Percentiles rank a stretch among this genome's conserved stretches.
phyloP scores from a whole-genome alignment of 2,888 invertebrate species.

The Odontothrips loti region DNA sequence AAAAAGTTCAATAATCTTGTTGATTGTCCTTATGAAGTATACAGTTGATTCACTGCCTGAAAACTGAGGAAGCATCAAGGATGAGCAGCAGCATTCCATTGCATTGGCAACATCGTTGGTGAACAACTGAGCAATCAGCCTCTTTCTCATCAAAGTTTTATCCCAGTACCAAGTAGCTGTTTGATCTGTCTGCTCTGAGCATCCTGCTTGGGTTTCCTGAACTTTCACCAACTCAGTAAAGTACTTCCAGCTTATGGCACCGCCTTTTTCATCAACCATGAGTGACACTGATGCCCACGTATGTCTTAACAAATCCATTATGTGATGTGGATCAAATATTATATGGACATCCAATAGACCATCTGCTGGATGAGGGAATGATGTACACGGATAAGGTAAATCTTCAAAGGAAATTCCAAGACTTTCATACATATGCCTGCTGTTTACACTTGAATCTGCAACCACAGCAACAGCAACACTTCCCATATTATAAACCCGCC shows the following conservation, averaged over 20 bases:
- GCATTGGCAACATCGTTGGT: background rate
- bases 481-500: slow-evolving; percentile 4
- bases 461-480: background rate
- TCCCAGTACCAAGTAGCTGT: slow-evolving; percentile 14
- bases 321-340: background rate
- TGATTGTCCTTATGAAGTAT: background rate
- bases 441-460: background rate
- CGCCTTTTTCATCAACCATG: slow-evolving; percentile 9
- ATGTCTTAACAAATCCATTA: background rate
- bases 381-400: background rate
- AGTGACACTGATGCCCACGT: background rate
- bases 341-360: background rate
- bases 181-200: background rate
- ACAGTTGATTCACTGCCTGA: background rate
- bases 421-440: background rate
- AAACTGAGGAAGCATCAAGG: slow-evolving; percentile 1
- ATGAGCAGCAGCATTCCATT: background rate
- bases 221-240: slow-evolving; percentile 12
- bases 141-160: background rate
- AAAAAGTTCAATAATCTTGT: background rate
- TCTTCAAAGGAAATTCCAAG: slow-evolving; percentile 12
- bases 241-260: slow-evolving; percentile 10
- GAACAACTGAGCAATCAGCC: background rate
- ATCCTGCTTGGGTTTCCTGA: slow-evolving; percentile 14
- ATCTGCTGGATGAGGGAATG: slow-evolving; percentile 10